Percentiles rank a stretch among this genome's conserved stretches.
Conservation (phyloP, 2,113 vertebrate species). For the Zapus hudsonius region DNA sequence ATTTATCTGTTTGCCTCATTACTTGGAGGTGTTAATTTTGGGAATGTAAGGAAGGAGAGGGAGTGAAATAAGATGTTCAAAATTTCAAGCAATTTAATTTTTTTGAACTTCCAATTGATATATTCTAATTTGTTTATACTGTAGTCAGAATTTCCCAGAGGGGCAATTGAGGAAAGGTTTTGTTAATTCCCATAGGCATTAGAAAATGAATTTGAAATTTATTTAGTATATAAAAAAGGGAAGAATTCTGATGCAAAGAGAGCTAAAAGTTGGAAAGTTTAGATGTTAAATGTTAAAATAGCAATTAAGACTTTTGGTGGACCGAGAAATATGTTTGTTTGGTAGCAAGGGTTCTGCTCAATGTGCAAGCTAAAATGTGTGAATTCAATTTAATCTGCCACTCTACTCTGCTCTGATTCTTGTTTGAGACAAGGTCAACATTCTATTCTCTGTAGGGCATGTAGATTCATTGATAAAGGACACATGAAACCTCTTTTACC, state of each 20-base stretch:
- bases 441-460: too few relatives aligned
- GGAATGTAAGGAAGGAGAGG: conserved; percentile 14
- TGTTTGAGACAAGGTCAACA: too few relatives aligned
- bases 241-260: conserved; percentile 16
- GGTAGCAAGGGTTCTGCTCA: too few relatives aligned
- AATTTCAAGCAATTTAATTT: conserved; percentile 62
- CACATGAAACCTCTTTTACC: too few relatives aligned
- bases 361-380: too few relatives aligned
- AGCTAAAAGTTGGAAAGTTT: background rate
- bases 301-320: too few relatives aligned
- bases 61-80: conserved; percentile 64
- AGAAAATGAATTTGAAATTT: conserved; percentile 57
- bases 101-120: conserved; percentile 16
- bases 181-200: background rate
- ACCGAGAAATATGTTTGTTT: too few relatives aligned
- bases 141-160: conserved; percentile 23
- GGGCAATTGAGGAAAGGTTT: background rate
- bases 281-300: too few relatives aligned
- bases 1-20: conserved; percentile 81
- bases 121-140: conserved; percentile 30
- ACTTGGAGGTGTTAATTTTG: conserved; percentile 76
- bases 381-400: too few relatives aligned
- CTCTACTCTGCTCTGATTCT: too few relatives aligned
- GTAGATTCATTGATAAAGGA: too few relatives aligned
- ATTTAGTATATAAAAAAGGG: background rate